phyloP scores from a whole-genome alignment of 2,888 invertebrate species.

The Augiades crinisus region DNA sequence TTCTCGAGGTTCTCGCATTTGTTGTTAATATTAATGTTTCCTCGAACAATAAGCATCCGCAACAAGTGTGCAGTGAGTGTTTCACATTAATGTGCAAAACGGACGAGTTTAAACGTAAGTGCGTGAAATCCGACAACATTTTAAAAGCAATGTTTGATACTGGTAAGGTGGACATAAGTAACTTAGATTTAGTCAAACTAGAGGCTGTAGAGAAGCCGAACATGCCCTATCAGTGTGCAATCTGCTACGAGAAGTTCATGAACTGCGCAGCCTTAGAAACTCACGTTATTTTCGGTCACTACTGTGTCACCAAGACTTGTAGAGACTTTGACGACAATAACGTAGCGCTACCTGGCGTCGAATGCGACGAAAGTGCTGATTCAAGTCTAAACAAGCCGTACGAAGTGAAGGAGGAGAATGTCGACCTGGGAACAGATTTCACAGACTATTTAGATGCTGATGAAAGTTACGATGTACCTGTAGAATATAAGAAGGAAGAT shows the following conservation, averaged over 20 bases:
- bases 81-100: constrained; percentile 50
- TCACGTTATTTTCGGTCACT: constrained; percentile 30
- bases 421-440: constrained; percentile 9
- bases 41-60: constrained; percentile 51
- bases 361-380: constrained; percentile 10
- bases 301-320: constrained; percentile 9
- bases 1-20: constrained; percentile 52
- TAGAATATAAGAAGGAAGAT: constrained; percentile 25
- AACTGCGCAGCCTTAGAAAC: constrained; percentile 31
- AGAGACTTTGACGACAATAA: neutral
- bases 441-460: constrained; percentile 17
- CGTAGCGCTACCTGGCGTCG: neutral
- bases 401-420: constrained; percentile 17
- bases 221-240: constrained; percentile 34
- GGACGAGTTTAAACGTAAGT: constrained; percentile 60
- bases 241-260: constrained; percentile 34
- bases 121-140: constrained; percentile 52
- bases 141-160: constrained; percentile 44
- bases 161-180: neutral
- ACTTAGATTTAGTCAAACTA: constrained; percentile 25
- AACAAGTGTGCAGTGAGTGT: constrained; percentile 63
- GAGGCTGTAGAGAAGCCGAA: constrained; percentile 16
- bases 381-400: constrained; percentile 3
- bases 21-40: constrained; percentile 52
- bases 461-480: neutral